These are phyloP conservation scores for Patella pellucida DNA, from an alignment of 2,888 invertebrate genomes.

Conservation along the genomic window DNA sequence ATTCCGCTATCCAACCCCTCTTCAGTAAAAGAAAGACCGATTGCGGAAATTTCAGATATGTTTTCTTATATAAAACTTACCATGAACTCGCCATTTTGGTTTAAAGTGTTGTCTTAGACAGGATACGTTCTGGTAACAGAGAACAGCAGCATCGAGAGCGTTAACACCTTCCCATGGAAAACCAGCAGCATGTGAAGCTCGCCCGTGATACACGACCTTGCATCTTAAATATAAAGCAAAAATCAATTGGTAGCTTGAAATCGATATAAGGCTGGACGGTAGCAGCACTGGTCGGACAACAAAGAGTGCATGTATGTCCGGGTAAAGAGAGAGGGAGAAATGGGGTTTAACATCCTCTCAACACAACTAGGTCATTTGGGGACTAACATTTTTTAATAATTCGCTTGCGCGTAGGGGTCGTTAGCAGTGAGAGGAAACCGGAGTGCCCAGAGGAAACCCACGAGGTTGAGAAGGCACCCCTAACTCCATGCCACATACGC, in stretches of 20 bases:
- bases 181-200: slow-evolving; percentile 42
- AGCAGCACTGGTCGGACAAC: neutral
- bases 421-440: too few species aligned
- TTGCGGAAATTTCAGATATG: too few species aligned
- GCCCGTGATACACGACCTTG: slow-evolving; percentile 37
- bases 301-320: neutral
- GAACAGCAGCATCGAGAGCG: slow-evolving; percentile 68
- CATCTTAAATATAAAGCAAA: slow-evolving; percentile 19
- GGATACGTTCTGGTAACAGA: slow-evolving; percentile 61
- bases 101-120: slow-evolving; percentile 63
- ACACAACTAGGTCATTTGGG: too few species aligned
- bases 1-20: too few species aligned
- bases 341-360: too few species aligned
- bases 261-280: slow-evolving; percentile 11
- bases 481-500: too few species aligned
- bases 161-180: slow-evolving; percentile 65
- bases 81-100: slow-evolving; percentile 59
- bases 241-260: neutral
- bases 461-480: too few species aligned
- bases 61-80: slow-evolving; percentile 32
- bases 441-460: too few species aligned
- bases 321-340: too few species aligned
- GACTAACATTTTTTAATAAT: too few species aligned
- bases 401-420: too few species aligned
- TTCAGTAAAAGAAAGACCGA: too few species aligned